Evolutionary conservation across 2,113 vertebrate species (phyloP).

Genomic region (Ptyas mucosa): DNA sequence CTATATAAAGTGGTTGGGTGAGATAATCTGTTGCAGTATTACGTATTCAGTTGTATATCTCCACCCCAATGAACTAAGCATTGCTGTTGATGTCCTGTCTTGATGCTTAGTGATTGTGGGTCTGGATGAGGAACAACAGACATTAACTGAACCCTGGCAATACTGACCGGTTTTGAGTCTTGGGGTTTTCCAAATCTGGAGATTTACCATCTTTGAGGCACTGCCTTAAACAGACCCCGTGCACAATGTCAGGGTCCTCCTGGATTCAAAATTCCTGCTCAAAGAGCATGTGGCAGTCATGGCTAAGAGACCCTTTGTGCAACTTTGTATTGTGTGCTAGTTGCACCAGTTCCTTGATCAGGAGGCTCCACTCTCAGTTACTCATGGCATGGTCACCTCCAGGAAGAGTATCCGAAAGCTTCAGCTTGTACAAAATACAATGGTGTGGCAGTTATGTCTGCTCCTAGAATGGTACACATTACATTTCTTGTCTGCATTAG

Average conservation of each 20-base stretch:
- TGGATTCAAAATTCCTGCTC: neutral
- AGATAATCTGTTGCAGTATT: neutral
- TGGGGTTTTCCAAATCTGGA: neutral
- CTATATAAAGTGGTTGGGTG: neutral
- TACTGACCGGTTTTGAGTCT: neutral
- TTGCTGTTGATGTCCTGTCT: neutral
- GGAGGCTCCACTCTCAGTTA: neutral
- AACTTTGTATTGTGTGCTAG: neutral
- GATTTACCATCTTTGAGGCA: neutral
- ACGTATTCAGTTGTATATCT: neutral
- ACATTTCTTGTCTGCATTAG: neutral
- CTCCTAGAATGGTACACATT: neutral
- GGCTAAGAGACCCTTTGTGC: neutral
- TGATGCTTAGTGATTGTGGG: neutral
- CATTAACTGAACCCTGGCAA: neutral
- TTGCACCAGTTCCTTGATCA: neutral
- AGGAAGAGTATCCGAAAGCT: neutral
- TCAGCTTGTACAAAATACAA: neutral
- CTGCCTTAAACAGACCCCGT: neutral
- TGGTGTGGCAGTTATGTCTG: neutral
- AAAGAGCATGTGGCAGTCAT: neutral
- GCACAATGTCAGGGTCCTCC: neutral
- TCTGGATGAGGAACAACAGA: neutral
- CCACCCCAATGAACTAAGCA: neutral
- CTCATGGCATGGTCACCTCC: neutral